Conservation (phyloP, 2,797 vertebrate species). For the Crotalus adamanteus region DNA sequence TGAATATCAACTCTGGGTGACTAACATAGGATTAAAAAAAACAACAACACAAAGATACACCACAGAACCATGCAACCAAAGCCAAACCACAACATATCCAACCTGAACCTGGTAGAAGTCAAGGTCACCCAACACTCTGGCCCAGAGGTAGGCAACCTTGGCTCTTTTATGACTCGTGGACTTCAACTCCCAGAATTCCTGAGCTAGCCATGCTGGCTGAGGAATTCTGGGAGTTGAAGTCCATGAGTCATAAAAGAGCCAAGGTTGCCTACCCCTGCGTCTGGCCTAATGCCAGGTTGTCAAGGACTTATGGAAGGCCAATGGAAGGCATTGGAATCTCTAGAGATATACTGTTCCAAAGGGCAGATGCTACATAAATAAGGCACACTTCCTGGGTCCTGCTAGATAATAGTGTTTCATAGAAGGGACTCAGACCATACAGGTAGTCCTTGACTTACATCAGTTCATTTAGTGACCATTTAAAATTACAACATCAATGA, state of each 20-base stretch:
- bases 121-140: neutral
- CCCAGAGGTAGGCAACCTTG: too few species aligned
- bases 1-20: neutral
- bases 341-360: neutral
- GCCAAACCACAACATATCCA: neutral
- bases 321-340: neutral
- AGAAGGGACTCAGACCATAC: too few species aligned
- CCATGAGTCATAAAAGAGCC: too few species aligned
- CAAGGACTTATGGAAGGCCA: neutral
- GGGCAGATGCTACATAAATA: neutral
- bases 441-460: too few species aligned
- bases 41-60: neutral
- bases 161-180: too few species aligned
- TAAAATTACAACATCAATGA: too few species aligned
- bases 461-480: too few species aligned
- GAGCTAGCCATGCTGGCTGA: too few species aligned
- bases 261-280: neutral
- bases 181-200: too few species aligned
- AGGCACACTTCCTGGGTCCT: neutral
- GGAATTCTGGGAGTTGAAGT: too few species aligned
- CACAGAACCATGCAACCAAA: neutral
- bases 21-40: neutral
- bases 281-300: neutral
- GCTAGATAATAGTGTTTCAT: too few species aligned
- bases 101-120: neutral